phyloP scores from a whole-genome alignment of 1,140 invertebrate genomes.

The Venustaconcha ellipsiformis region DNA sequence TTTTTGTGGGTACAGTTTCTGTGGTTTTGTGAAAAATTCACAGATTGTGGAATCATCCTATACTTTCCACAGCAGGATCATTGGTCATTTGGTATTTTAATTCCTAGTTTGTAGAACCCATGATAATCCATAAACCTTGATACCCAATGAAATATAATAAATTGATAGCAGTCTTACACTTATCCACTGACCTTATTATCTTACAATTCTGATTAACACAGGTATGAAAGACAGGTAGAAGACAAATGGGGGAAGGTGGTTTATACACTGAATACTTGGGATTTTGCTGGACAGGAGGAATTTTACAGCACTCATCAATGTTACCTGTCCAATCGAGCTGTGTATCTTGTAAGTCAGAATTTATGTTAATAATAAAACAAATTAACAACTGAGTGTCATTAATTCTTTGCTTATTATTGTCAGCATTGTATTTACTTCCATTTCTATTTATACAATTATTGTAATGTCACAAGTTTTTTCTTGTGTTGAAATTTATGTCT shows the following conservation, averaged over 20 bases:
- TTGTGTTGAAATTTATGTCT: too few species aligned
- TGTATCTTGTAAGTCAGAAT: slow-evolving; percentile 91
- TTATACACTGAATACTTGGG: slow-evolving; percentile 97
- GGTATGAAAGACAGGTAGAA: slow-evolving; percentile 42
- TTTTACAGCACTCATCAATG: slow-evolving; percentile 97
- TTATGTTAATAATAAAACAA: too few species aligned
- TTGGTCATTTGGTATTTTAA: neutral
- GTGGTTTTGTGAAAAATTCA: too few species aligned
- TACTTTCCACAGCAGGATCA: neutral
- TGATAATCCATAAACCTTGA: neutral
- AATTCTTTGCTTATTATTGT: too few species aligned
- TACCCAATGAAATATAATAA: neutral
- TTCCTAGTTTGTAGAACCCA: neutral
- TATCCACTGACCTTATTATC: neutral
- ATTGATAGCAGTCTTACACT: neutral
- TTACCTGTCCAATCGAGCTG: slow-evolving; percentile 94
- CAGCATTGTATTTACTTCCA: too few species aligned
- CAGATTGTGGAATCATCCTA: neutral
- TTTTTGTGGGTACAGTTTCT: too few species aligned
- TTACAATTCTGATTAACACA: slow-evolving; percentile 18
- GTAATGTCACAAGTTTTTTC: too few species aligned
- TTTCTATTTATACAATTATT: too few species aligned
- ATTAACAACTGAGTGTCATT: too few species aligned
- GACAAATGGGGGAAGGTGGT: slow-evolving; percentile 63
- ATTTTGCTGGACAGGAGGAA: slow-evolving; percentile 89